Evolutionary conservation across 2,888 invertebrate species (phyloP), one percentile per base, ranked within the genome.

Genomic region (Lepetodrilus schrolli): DNA sequence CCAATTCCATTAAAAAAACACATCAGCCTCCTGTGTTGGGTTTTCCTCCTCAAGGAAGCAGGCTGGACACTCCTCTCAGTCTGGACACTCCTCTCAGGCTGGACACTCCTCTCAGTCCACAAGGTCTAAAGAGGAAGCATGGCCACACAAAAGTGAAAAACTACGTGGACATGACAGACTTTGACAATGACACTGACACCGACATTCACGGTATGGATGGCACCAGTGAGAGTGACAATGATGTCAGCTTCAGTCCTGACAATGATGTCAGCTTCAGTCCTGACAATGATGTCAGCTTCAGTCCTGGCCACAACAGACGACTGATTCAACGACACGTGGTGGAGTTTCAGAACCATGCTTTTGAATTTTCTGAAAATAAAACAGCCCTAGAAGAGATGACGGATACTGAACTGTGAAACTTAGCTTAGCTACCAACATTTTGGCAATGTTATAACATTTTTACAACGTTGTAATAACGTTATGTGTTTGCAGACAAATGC

Each of bases 341-440:
- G 2, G 76, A 76, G 72, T 76, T 76, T 26, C 76, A 76, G 66
- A 76, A 76, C 50, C 30, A 74, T 13, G 72, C 74, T 4, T 76
- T 76, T 38, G 74, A 72, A 58, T 72, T 72, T n/a, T 48, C 66
- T 0, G 76, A 71, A 34, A 21, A 50, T n/a, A 71, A 49, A 20
- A 69, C 72, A 8, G 48, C 34, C 3, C 47, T 72, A 4, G 72
- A 65, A 21, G 38, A 20, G 30, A 30, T 72, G 0, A 30, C 49
- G 17, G 76, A 76, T 36, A 58, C 74, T 3, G 74, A 76, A 50
- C 66, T 76, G 5, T 76, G 38, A 74, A 20, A 5, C n/a, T n/a
- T n/a, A n/a, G n/a, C n/a, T n/a, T n/a, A n/a, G n/a, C n/a, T n/a
- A n/a, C n/a, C n/a, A n/a, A n/a, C n/a, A n/a, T n/a, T n/a, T n/a